These are phyloP conservation scores for Drosophila vallismaia DNA, from an alignment of 2,888 invertebrate genomes.

Conservation along the genomic window DNA sequence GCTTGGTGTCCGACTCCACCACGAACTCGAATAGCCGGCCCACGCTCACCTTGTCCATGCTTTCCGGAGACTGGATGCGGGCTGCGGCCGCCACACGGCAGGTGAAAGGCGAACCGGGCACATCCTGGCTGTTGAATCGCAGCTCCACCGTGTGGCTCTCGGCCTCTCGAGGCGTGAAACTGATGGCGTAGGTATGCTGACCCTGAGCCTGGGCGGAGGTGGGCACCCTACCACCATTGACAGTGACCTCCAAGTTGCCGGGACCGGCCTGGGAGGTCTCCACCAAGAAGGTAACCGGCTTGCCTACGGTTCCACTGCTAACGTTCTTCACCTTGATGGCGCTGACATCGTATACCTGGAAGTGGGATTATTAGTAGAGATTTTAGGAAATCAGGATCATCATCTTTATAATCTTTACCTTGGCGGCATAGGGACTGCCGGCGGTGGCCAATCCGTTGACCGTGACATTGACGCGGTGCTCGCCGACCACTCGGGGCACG, in stretches of 20 bases:
- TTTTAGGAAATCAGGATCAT: background rate
- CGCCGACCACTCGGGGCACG: conserved; percentile 94
- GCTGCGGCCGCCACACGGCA: conserved; percentile 90
- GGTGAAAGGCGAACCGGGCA: conserved; percentile 89
- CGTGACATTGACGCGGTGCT: conserved; percentile 94
- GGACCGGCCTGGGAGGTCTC: conserved; percentile 99
- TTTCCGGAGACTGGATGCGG: conserved; percentile 92
- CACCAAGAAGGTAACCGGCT: conserved; percentile 96
- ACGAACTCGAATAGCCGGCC: conserved; percentile 92
- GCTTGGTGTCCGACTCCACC: conserved; percentile 93
- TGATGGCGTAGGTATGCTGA: conserved; percentile 97
- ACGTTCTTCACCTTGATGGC: conserved; percentile 97
- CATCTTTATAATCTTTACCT: conserved; percentile 84
- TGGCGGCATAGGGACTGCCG: conserved; percentile 97
- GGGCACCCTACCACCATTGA: conserved; percentile 98
- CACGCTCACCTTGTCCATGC: conserved; percentile 95
- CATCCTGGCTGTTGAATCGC: conserved; percentile 97
- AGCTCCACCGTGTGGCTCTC: conserved; percentile 96
- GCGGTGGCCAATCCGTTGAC: conserved; percentile 92
- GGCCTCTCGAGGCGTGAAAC: conserved; percentile 97
- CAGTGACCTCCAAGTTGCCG: conserved; percentile 98
- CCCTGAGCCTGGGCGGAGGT: conserved; percentile 98
- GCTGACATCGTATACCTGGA: conserved; percentile 94
- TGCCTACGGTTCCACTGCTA: conserved; percentile 93
- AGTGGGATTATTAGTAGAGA: background rate